phyloP scores from a whole-genome alignment of 2,797 vertebrate genomes.

The Gadopsis bispinosus region DNA sequence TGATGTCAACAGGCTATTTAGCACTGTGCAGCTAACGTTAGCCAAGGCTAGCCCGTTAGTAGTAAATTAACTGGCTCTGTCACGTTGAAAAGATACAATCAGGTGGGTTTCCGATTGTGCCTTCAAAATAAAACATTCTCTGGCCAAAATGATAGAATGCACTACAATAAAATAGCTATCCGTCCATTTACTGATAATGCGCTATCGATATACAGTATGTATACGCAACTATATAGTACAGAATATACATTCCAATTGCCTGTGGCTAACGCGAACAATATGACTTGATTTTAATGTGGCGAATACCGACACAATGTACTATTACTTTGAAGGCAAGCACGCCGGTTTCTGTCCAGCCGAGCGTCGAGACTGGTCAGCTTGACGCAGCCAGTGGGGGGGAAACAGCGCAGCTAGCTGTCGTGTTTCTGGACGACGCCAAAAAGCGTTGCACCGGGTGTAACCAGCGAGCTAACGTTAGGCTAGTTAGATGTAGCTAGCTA shows the following conservation, averaged over 20 bases:
- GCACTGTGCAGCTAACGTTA: neutral
- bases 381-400: neutral
- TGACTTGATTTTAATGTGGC: neutral
- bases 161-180: neutral
- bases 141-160: neutral
- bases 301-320: neutral
- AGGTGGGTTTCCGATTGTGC: neutral
- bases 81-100: neutral
- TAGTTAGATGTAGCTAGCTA: conserved; percentile 79
- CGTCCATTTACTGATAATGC: neutral
- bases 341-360: neutral
- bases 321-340: conserved; percentile 7
- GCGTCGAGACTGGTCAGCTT: neutral
- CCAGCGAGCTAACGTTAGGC: conserved; percentile 75
- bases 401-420: neutral
- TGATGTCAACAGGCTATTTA: neutral
- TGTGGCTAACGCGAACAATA: neutral
- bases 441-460: conserved; percentile 76
- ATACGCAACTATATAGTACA: neutral
- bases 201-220: neutral
- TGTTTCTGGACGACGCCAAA: conserved; percentile 70
- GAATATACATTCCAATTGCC: neutral
- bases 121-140: neutral
- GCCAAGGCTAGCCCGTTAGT: neutral
- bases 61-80: neutral